Conservation (phyloP, 2,797 vertebrate genomes). For the Gymnopithys bicolor region DNA sequence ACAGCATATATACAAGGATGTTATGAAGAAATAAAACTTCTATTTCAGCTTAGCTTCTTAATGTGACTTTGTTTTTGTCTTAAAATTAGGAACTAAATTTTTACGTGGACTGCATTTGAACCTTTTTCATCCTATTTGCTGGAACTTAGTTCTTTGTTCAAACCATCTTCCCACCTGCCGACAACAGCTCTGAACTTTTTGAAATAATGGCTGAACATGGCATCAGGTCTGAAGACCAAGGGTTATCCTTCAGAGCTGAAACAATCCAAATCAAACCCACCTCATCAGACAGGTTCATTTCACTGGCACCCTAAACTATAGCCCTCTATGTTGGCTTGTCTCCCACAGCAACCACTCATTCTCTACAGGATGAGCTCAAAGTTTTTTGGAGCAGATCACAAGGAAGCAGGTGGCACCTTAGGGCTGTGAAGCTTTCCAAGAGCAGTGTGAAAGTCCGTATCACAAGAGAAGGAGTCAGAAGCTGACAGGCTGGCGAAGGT, state of each 20-base stretch:
- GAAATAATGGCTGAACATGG: not conserved
- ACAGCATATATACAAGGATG: not conserved
- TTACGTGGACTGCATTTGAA: not conserved
- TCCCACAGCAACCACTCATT: not conserved
- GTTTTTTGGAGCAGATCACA: not conserved
- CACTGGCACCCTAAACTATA: not conserved
- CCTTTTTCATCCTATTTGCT: not conserved
- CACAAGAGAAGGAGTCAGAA: not conserved
- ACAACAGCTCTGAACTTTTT: not conserved
- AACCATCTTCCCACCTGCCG: not conserved
- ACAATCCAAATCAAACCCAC: not conserved
- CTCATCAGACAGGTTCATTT: not conserved
- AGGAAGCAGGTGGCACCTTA: constrained; percentile 5
- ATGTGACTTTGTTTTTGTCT: not conserved
- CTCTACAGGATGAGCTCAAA: not conserved
- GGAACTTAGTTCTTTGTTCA: not conserved
- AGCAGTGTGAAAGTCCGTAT: not conserved
- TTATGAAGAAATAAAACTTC: constrained; percentile 8
- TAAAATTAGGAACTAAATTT: not conserved
- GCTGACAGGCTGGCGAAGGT: constrained; percentile 1
- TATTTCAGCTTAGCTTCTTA: constrained; percentile 12
- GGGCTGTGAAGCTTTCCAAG: not conserved
- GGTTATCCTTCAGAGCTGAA: not conserved
- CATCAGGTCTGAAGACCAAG: not conserved
- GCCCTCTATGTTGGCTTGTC: not conserved